phyloP scores from a whole-genome alignment of 2,113 vertebrate species.

The Salvator merianae region DNA sequence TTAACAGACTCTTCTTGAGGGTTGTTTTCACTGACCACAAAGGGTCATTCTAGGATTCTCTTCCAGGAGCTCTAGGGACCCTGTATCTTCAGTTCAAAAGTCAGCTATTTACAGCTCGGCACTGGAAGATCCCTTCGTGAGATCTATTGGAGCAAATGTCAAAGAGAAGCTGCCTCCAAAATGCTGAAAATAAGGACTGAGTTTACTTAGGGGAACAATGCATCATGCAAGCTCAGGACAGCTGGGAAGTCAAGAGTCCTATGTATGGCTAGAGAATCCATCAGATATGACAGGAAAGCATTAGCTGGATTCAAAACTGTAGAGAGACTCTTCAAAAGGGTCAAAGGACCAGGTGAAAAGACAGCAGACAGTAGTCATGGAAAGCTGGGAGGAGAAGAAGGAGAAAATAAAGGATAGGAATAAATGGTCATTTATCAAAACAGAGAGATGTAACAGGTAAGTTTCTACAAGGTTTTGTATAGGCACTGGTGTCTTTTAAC shows the following conservation, averaged over 20 bases:
- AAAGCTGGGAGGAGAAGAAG: background rate
- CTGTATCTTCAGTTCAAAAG: slow-evolving; percentile 50
- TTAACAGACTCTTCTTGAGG: slow-evolving; percentile 44
- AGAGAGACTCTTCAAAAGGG: background rate
- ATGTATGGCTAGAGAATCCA: background rate
- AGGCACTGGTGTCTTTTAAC: too few species aligned
- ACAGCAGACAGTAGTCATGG: background rate
- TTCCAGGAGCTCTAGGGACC: slow-evolving; percentile 49
- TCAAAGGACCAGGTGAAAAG: slow-evolving; percentile 14
- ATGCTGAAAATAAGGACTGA: slow-evolving; percentile 23
- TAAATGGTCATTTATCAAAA: too few species aligned
- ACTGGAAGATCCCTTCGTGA: slow-evolving; percentile 41
- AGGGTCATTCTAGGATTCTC: slow-evolving; percentile 46
- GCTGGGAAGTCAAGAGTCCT: slow-evolving; percentile 2
- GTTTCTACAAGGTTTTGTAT: too few species aligned
- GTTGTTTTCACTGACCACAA: slow-evolving; percentile 48
- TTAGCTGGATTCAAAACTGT: background rate
- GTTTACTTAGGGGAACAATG: slow-evolving; percentile 17
- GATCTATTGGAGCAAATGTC: slow-evolving; percentile 44
- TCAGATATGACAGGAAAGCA: slow-evolving; percentile 2
- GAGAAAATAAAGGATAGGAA: too few species aligned
- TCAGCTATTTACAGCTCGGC: slow-evolving; percentile 47
- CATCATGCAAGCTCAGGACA: slow-evolving; percentile 11
- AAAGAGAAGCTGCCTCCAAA: slow-evolving; percentile 41
- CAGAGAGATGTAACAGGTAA: too few species aligned